These are phyloP conservation scores for Aythya baeri DNA, from an alignment of 2,113 vertebrate species.

Conservation along the genomic window DNA sequence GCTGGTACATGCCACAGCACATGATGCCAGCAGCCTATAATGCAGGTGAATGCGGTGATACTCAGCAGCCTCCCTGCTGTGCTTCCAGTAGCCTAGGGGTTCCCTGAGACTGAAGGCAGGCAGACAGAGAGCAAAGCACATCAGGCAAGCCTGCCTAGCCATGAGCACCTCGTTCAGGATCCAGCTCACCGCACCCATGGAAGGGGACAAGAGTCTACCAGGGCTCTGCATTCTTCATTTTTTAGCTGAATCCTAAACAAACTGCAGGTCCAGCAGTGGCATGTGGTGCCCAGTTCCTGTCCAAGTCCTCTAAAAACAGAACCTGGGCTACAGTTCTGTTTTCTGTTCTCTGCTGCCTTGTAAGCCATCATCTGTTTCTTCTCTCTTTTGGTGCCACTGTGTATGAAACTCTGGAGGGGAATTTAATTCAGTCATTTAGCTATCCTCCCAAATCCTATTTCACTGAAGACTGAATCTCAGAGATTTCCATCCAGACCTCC, in stretches of 20 bases:
- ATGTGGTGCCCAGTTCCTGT: background rate
- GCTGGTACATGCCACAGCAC: background rate
- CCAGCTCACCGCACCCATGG: background rate
- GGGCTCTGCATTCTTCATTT: background rate
- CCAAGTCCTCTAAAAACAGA: background rate
- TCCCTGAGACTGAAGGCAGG: background rate
- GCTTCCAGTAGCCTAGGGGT: background rate
- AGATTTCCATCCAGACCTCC: background rate
- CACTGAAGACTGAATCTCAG: background rate
- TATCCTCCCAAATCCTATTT: background rate
- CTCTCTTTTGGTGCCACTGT: background rate
- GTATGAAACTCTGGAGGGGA: background rate
- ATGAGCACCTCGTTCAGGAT: background rate
- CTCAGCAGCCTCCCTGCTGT: background rate
- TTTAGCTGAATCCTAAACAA: background rate
- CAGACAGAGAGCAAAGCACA: background rate
- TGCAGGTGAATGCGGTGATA: background rate
- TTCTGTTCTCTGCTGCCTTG: background rate
- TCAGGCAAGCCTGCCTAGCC: background rate
- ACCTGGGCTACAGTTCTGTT: background rate
- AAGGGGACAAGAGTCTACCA: background rate
- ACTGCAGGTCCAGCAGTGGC: background rate
- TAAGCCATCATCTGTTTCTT: background rate
- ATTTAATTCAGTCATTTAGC: background rate
- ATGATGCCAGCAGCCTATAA: background rate